Conservation (phyloP, 2,113 vertebrate genomes). For the Leptodactylus fuscus region DNA sequence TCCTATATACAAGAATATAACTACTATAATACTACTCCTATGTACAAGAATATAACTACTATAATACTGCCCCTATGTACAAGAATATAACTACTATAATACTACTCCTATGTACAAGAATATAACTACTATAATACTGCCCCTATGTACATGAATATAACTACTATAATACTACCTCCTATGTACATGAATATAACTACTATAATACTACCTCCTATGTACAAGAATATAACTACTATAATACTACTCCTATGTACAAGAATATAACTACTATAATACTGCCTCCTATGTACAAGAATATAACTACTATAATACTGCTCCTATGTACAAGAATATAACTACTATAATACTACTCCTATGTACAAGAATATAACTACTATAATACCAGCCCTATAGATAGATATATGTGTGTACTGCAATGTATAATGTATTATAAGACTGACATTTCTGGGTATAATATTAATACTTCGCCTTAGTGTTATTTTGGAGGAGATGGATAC, state of each 20-base stretch:
- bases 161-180: background rate
- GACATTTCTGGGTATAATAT: background rate
- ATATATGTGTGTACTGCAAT: background rate
- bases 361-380: conserved; percentile 4
- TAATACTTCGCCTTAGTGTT: background rate
- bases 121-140: conserved; percentile 10
- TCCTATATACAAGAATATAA: conserved; percentile 1
- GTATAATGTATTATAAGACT: background rate
- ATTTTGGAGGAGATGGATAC: background rate
- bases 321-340: background rate
- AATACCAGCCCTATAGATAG: background rate
- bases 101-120: conserved; percentile 1
- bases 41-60: conserved; percentile 16
- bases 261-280: conserved; percentile 18
- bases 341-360: background rate
- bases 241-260: background rate
- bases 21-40: conserved; percentile 8
- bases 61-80: background rate
- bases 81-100: conserved; percentile 7
- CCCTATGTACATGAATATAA: background rate
- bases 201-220: too few relatives aligned
- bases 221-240: too few relatives aligned
- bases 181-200: background rate
- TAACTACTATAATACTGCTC: background rate
- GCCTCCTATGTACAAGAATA: conserved; percentile 1